Conservation (phyloP, 2,888 invertebrate genomes). For the Leptinotarsa rubiginosa region DNA sequence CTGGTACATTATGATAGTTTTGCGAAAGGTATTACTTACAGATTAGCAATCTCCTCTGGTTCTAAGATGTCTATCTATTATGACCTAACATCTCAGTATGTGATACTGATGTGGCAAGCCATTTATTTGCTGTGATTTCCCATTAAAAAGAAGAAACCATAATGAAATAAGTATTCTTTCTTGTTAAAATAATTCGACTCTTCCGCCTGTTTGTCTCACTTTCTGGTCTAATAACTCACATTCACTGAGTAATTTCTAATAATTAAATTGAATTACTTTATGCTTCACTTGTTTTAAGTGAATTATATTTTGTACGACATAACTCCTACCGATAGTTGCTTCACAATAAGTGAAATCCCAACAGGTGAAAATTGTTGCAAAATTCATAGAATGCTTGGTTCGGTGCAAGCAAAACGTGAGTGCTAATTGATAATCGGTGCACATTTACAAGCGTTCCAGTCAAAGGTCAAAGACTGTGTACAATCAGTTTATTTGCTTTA, state of each 20-base stretch:
- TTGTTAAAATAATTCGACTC: constrained; percentile 49
- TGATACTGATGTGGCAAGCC: constrained; percentile 22
- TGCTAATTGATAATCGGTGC: constrained; percentile 39
- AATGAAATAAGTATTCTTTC: constrained; percentile 43
- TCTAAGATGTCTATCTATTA: constrained; percentile 16
- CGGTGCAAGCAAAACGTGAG: constrained; percentile 39
- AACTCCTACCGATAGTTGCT: constrained; percentile 42
- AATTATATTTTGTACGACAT: constrained; percentile 49
- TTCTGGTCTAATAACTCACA: constrained; percentile 54
- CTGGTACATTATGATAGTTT: constrained; percentile 12
- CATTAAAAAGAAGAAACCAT: constrained; percentile 43
- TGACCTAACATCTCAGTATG: constrained; percentile 23
- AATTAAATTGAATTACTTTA: constrained; percentile 54
- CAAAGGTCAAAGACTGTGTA: constrained; percentile 35
- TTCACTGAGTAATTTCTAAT: constrained; percentile 52
- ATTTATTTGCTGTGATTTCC: constrained; percentile 28
- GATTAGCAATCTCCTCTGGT: constrained; percentile 17
- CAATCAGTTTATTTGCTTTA: constrained; percentile 43
- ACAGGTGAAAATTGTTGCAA: constrained; percentile 45
- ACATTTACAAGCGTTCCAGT: constrained; percentile 38
- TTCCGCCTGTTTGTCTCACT: constrained; percentile 52
- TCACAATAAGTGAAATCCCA: constrained; percentile 45
- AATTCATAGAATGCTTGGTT: constrained; percentile 35
- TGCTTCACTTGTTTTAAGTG: constrained; percentile 52
- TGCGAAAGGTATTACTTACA: constrained; percentile 18